phyloP scores from a whole-genome alignment of 2,113 vertebrate genomes.

The Cebidichthys violaceus region DNA sequence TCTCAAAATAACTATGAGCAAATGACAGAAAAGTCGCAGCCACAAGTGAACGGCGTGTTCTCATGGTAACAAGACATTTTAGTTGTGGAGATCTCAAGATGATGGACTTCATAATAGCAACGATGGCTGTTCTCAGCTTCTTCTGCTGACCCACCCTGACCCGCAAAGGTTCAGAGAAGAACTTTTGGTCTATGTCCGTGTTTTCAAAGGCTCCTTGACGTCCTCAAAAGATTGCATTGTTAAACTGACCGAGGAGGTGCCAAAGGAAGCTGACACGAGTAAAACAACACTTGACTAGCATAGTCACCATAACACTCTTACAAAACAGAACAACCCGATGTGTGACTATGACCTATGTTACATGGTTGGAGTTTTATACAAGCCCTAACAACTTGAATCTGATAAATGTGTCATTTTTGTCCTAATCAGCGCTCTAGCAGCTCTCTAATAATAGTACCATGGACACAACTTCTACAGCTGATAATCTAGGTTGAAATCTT shows the following conservation, averaged over 20 bases:
- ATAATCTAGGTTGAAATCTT: slow-evolving; percentile 92
- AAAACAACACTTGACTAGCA: slow-evolving; percentile 86
- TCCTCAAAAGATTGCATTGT: slow-evolving; percentile 24
- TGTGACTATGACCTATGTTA: slow-evolving; percentile 91
- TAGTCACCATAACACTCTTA: slow-evolving; percentile 92
- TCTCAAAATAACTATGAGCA: background rate
- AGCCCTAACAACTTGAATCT: slow-evolving; percentile 91
- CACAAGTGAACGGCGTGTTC: background rate
- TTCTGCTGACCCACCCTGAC: slow-evolving; percentile 31
- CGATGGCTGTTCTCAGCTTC: slow-evolving; percentile 36
- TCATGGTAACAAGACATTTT: slow-evolving; percentile 1
- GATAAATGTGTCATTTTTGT: slow-evolving; percentile 75
- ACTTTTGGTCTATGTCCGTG: background rate
- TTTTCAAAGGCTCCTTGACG: slow-evolving; percentile 4
- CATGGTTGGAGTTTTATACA: slow-evolving; percentile 79
- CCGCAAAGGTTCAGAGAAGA: background rate
- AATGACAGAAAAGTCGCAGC: background rate
- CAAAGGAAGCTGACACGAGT: slow-evolving; percentile 63
- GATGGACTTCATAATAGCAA: background rate
- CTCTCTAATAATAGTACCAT: slow-evolving; percentile 94
- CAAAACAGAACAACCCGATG: slow-evolving; percentile 89
- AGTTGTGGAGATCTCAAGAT: background rate
- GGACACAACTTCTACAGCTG: slow-evolving; percentile 92
- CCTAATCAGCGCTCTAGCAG: slow-evolving; percentile 86
- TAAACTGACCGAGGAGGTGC: slow-evolving; percentile 47